Base-by-base conservation (phyloP, 2,888 invertebrate species). In the Cabera pusaria region DNA sequence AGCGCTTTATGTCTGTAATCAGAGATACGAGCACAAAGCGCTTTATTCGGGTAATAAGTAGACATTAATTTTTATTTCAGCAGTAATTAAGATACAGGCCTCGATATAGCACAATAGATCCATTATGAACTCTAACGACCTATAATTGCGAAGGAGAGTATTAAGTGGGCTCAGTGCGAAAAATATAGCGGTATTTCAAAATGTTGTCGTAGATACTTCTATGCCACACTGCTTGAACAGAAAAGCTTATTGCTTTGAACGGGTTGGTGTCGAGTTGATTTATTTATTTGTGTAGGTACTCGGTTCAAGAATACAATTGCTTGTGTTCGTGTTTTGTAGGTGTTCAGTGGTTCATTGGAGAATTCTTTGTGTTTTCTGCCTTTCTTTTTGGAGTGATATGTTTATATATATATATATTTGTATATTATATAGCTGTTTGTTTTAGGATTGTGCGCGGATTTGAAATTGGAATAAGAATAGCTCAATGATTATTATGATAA, bases 41-140 rank as follows among this genome's bases (percentile, higher is more conserved):
- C 9, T 8, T 29, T 14, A 9, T 12, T 29, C 21, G n/a, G 20
- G 3, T 8, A 5, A 5, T 11, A 8, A 7, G 14, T 20, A 12
- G 6, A 10, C 33, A 11, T 31, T 56, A 47, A 35, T 56, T 61
- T 64, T 61, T 63, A 60, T 71, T 68, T 65, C 52, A 66, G 66
- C 58, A 63, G 72, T 77, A 81, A 82, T 83, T 82, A 82, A 82
- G 82, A 81, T 81, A 70, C 64, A 64, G 49, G 44, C 49, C 49
- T 54, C 58, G 75, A 76, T 78, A 74, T 50, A 48, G 38, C 53
- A 56, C 59, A 49, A 70, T 68, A 67, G 62, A 74, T 70, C 65
- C 67, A 64, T 75, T 73, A 77, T 62, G 64, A 64, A 49, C 66
- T 64, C 57, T 68, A 75, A 75, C 62, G 65, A 67, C 65, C 70